Base-by-base conservation (phyloP, 2,888 invertebrate genomes). In the Falcaria lacertinaria region DNA sequence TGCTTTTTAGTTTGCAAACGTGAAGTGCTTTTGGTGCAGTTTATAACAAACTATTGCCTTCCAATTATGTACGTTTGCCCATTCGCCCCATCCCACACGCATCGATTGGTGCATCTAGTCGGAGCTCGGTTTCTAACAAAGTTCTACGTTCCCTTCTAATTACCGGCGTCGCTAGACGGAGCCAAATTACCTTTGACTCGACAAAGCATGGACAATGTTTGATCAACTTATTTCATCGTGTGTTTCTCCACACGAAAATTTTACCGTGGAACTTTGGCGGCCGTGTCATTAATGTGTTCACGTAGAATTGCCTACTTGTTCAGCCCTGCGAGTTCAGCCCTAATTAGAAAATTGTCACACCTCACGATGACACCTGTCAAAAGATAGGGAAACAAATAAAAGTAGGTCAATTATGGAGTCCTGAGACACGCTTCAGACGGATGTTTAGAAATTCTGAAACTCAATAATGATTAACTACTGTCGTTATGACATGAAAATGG, bases 111-210 rank as follows among this genome's bases (percentile, higher is more conserved):
- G 37, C 37, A 37, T 14, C 19, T 11, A 19, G 37, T 25, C 15
- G 13, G 11, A 22, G 22, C 22, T 25, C 22, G 13, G 22, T 37
- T 22, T 17, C 17, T 37, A 37, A 37, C 37, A 37, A 37, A 37
- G 37, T 37, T 36, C 19, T 14, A 2, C 15, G 22, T 11, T 19
- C 42, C 48, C 48, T 54, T 49, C 63, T 67, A 69, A 67, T 69
- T 69, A 69, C 65, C 47, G 46, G 48, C 41, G 51, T 50, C 55
- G 41, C 41, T 49, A 49, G 48, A 42, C 44, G 38, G 33, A 41
- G 38, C 44, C 49, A 57, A 64, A 67, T 59, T 65, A 61, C 49
- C 67, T 61, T 55, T 61, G 57, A 58, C 53, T 54, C 32, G 39
- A 25, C 8, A 37, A 19, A 25, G 36, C 22, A 13, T 14, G 19